Evolutionary conservation across 2,113 vertebrate genomes (phyloP).

Genomic region (Lucifuga dentata): DNA sequence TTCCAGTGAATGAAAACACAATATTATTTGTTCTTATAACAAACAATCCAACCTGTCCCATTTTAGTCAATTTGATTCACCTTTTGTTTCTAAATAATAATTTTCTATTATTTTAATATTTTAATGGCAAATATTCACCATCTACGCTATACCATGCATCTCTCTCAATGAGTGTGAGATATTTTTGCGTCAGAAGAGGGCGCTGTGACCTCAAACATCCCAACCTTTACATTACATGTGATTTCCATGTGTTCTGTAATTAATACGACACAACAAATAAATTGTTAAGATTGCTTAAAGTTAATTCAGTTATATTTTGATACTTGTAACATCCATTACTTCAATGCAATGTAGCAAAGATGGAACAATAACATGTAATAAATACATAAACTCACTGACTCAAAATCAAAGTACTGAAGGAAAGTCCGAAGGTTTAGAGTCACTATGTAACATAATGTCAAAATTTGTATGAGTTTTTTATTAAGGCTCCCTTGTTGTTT

Average conservation of each 20-base stretch:
- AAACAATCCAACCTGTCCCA: too few species aligned
- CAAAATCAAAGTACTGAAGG: not conserved
- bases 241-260: not conserved
- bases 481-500: not conserved
- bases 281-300: not conserved
- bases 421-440: not conserved
- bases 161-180: not conserved
- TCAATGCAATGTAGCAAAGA: not conserved
- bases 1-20: too few species aligned
- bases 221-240: not conserved
- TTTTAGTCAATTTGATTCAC: too few species aligned
- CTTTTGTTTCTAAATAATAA: too few species aligned
- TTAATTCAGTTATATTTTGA: not conserved
- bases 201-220: slow-evolving; percentile 60
- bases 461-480: too few species aligned
- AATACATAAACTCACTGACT: not conserved
- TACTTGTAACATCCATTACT: not conserved
- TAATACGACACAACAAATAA: not conserved
- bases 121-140: too few species aligned
- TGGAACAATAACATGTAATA: not conserved
- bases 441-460: too few species aligned
- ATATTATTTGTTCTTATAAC: too few species aligned
- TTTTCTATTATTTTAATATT: too few species aligned
- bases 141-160: too few species aligned
- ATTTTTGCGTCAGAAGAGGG: slow-evolving; percentile 73